Percentiles rank a stretch among this genome's conserved stretches.
phyloP scores from a whole-genome alignment of 2,113 vertebrate species.

The Seriola aureovittata region DNA sequence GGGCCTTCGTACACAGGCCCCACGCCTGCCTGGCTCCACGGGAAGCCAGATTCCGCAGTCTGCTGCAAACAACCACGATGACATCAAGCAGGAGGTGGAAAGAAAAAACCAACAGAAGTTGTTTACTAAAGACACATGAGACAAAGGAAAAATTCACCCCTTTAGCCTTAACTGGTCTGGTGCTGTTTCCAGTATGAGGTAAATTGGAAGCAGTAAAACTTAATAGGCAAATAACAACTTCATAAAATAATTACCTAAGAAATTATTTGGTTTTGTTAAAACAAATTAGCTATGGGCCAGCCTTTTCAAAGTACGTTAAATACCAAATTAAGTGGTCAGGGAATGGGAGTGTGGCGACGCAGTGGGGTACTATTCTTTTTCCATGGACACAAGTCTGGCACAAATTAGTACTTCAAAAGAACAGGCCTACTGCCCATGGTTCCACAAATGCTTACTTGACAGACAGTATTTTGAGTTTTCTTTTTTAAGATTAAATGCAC shows the following conservation, averaged over 20 bases:
- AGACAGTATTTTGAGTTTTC: conserved; percentile 12
- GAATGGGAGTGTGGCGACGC: conserved; percentile 1
- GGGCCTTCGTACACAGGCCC: conserved; percentile 79
- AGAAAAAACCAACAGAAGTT: conserved; percentile 75
- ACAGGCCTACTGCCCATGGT: background rate
- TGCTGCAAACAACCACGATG: conserved; percentile 78
- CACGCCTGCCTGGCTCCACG: conserved; percentile 72
- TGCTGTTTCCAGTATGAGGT: conserved; percentile 7
- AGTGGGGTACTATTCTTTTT: conserved; percentile 34
- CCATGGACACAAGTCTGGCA: conserved; percentile 26
- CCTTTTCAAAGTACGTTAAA: conserved; percentile 49
- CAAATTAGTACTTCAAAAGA: conserved; percentile 25
- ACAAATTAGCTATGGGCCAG: conserved; percentile 47
- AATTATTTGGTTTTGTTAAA: conserved; percentile 24
- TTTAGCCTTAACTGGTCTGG: conserved; percentile 31
- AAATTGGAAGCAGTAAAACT: conserved; percentile 10
- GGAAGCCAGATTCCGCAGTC: conserved; percentile 81
- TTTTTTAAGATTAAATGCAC: conserved; percentile 16
- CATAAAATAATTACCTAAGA: conserved; percentile 36
- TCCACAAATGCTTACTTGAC: conserved; percentile 9
- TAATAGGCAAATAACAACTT: conserved; percentile 15
- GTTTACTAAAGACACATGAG: conserved; percentile 75
- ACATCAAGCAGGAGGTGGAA: conserved; percentile 64
- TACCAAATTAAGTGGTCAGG: conserved; percentile 43
- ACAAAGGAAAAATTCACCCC: conserved; percentile 56